Base-by-base conservation (phyloP, 1,140 invertebrate species). In the Hydropsyche tenuis region DNA sequence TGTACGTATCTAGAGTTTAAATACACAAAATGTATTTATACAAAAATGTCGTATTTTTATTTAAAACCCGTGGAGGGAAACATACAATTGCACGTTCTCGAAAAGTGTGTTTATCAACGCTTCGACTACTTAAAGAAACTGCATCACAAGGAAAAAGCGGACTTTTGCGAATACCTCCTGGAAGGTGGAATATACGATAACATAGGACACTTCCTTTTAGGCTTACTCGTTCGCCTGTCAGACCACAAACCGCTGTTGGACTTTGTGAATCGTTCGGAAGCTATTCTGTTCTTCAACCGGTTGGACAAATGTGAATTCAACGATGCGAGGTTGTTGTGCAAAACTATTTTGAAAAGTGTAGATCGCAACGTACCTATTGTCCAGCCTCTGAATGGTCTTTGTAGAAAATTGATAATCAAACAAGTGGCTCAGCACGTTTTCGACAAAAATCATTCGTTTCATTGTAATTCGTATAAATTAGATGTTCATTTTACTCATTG, bases 201-300 rank as follows among this genome's bases (percentile, higher is more conserved):
- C 73, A 81, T 87, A 62, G 88, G 88, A 66, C 87, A 89, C 77
- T 89, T 88, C 79, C 82, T 82, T 73, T 78, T 88, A n/a, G 85
- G 87, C 81, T 83, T 84, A 77, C 72, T 81, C n/a, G 73, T 78
- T 42, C 79, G 79, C 64, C 69, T 83, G 43, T 69, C 77, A 25
- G 70, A 78, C 62, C 80, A 80, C 72, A 65, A 60, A 11, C 79
- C 79, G 16, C 79, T 84, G 45, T 77, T 77, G 25, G 73, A 80
- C 16, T 78, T 80, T 74, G 76, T 84, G 69, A 60, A 80, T 6
- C 78, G 80, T 25, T 62, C 79, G 27, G 82, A 84, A 80, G 68
- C 77, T 37, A 73, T 77, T 42, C 60, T 84, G 7, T 84, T 86
- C 64, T 78, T 75, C 72, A 72, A 76, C 48, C 79, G 84, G 30